These are phyloP conservation scores for Pseudomyrmex gracilis DNA, from an alignment of 1,140 invertebrate species.

Conservation along the genomic window DNA sequence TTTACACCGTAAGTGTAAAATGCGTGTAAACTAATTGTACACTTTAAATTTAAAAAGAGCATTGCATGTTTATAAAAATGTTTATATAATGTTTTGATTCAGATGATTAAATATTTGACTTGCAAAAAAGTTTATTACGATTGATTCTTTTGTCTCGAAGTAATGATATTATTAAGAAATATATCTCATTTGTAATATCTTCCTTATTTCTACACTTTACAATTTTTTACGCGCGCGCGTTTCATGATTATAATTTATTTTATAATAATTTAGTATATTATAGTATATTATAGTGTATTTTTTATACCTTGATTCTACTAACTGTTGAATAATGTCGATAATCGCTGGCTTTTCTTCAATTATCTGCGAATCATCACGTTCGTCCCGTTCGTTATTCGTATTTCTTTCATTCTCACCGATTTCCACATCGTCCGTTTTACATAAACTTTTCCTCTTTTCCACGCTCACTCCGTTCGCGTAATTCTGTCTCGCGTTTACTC, in stretches of 20 bases:
- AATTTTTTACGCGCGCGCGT: too few species aligned
- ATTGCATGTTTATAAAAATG: not conserved
- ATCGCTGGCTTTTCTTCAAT: constrained; percentile 42
- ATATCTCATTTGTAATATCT: too few species aligned
- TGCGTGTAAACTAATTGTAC: constrained; percentile 6
- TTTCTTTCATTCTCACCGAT: not conserved
- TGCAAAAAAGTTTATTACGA: not conserved
- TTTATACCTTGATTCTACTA: constrained; percentile 77
- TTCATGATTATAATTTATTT: too few species aligned
- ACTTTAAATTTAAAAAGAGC: not conserved
- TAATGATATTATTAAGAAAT: too few species aligned
- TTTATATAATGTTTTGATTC: not conserved
- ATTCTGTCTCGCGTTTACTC: constrained; percentile 1
- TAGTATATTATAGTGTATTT: not conserved
- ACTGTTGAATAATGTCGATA: constrained; percentile 70
- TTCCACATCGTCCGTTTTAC: not conserved
- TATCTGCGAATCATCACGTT: not conserved
- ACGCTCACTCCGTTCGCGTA: constrained; percentile 17
- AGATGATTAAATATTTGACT: not conserved
- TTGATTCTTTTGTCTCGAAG: too few species aligned
- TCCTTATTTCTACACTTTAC: too few species aligned
- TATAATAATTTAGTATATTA: not conserved
- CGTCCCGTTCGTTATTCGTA: not conserved
- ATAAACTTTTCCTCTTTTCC: not conserved
- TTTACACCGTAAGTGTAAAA: too few species aligned